These are phyloP conservation scores for Diarsia rubi DNA, from an alignment of 2,888 invertebrate genomes.

Conservation along the genomic window DNA sequence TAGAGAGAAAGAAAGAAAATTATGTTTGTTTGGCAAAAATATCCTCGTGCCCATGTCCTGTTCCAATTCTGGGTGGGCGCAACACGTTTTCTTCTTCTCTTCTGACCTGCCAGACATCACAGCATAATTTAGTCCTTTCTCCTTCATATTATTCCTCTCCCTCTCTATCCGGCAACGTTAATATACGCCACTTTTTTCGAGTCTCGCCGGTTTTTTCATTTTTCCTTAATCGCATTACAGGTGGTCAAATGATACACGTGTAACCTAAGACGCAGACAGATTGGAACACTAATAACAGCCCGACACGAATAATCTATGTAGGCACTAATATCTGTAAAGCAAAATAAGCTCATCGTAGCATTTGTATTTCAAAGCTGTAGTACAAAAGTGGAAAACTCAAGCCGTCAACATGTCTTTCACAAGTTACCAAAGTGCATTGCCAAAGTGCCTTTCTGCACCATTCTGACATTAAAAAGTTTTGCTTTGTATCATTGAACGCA, in stretches of 20 bases:
- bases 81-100: too few relatives aligned
- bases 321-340: not conserved
- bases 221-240: not conserved
- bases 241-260: not conserved
- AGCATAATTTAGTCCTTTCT: too few relatives aligned
- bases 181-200: too few relatives aligned
- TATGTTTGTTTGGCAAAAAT: too few relatives aligned
- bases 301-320: not conserved
- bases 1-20: not conserved
- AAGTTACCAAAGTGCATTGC: slow-evolving; percentile 22
- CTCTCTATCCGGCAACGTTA: too few relatives aligned
- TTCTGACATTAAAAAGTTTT: slow-evolving; percentile 34
- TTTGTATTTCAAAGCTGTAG: slow-evolving; percentile 11
- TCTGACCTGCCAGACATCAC: too few relatives aligned
- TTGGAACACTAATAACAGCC: not conserved
- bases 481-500: not conserved
- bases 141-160: too few relatives aligned
- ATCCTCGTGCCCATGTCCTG: too few relatives aligned
- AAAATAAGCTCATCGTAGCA: slow-evolving; percentile 7
- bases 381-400: slow-evolving; percentile 22
- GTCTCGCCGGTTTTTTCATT: too few relatives aligned
- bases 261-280: not conserved
- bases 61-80: too few relatives aligned
- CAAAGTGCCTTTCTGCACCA: slow-evolving; percentile 29
- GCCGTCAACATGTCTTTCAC: slow-evolving; percentile 40